phyloP scores from a whole-genome alignment of 2,888 invertebrate species.

The Abrostola tripartita region DNA sequence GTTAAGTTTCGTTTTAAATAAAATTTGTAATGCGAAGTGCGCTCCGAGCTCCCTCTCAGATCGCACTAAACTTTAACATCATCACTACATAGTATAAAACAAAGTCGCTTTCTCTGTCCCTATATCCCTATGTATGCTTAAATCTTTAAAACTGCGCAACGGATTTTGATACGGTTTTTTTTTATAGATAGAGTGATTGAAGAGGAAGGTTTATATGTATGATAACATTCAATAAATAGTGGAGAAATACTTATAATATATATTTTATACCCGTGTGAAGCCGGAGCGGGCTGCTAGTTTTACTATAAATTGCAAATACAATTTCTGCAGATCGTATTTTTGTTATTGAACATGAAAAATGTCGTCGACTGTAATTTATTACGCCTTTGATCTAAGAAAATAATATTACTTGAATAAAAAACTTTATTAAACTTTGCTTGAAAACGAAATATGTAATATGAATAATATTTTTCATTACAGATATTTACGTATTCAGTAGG shows the following conservation, averaged over 20 bases:
- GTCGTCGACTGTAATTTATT: not conserved
- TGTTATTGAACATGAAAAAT: conserved; percentile 5
- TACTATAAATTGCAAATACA: conserved; percentile 5
- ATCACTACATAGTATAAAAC: not conserved
- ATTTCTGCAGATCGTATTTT: conserved; percentile 7
- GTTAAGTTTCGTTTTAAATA: conserved; percentile 27
- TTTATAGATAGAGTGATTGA: no score
- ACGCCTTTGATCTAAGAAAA: conserved; percentile 1
- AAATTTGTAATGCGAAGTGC: conserved; percentile 14
- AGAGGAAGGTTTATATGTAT: no score
- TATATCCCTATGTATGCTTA: no score
- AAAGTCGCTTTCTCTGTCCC: no score
- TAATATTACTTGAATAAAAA: conserved; percentile 7
- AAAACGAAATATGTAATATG: conserved; percentile 1
- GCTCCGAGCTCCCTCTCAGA: not conserved
- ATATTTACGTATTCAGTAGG: no score
- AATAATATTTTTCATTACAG: not conserved
- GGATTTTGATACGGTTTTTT: no score
- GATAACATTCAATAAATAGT: no score
- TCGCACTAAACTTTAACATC: not conserved
- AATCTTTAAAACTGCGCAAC: no score
- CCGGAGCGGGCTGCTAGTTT: no score
- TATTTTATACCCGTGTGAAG: no score
- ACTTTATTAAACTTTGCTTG: not conserved
- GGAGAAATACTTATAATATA: no score